Evolutionary conservation across 2,888 invertebrate genomes (phyloP), one percentile per base, ranked within the genome.

Genomic region (Cacoxenus indagator): DNA sequence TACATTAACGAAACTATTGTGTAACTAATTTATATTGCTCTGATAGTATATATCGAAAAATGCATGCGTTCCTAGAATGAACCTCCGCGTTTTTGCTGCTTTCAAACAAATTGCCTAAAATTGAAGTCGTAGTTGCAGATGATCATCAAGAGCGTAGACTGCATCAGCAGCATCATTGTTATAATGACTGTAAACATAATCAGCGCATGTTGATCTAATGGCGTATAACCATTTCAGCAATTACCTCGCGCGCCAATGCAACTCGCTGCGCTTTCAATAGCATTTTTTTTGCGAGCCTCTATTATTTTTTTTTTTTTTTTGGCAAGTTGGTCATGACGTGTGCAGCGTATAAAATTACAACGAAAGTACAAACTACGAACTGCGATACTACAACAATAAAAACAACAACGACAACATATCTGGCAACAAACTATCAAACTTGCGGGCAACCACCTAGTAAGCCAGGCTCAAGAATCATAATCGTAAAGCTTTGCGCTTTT

Each of bases 181-280:
- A 74, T 82, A 82, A 81, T 82, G 80, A 81, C 81, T 81, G 81
- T 81, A 82, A 81, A 81, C 80, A 81, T 74, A 77, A 81, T 81
- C 80, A 78, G 65, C 68, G 66, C 80, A 78, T 81, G 80, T 81
- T 81, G 80, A 81, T 81, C 80, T 57, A 62, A 62, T 64, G 77
- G 67, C 68, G 54, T 55, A 67, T 74, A 68, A 62, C 24, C 61
- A 45, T 45, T 62, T 45, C 24, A 62, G 45, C 61, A 43, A 62
- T 45, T 62, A 14, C 61, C 61, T 45, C n/a, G 43, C 61, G 61
- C 61, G 29, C 61, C 37, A 45, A 45, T 43, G 24, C 27, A 37
- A 62, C 27, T 26, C 29, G 55, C 55, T 26, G 11, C 27, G 6
- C 46, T 78, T 82, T 82, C 81, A 79, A 71, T 70, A 78, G 83